Conservation (phyloP, 2,797 vertebrate genomes). For the Scarus forsteni region DNA sequence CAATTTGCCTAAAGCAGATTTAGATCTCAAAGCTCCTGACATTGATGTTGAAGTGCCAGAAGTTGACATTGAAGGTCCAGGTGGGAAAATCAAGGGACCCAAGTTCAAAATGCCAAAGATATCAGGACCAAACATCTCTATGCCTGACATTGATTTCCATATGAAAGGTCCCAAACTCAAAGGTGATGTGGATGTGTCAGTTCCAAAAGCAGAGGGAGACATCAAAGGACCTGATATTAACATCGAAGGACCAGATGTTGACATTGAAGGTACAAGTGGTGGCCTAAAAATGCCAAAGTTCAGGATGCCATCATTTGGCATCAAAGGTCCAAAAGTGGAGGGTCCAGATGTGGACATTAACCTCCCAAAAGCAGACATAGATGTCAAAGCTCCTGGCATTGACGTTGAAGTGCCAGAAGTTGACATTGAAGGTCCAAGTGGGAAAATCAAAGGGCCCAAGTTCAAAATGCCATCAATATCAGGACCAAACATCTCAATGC, state of each 20-base stretch:
- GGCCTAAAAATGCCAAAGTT: not conserved
- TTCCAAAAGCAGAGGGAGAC: not conserved
- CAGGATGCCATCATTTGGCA: not conserved
- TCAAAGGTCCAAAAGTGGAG: not conserved
- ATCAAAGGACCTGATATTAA: not conserved
- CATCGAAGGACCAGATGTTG: not conserved
- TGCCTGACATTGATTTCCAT: not conserved
- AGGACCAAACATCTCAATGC: not conserved
- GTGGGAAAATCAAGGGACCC: too few species aligned
- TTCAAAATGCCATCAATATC: not conserved
- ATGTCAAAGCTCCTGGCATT: constrained; percentile 46
- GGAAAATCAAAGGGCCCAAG: not conserved
- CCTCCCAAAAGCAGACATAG: not conserved
- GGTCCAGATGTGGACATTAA: too few species aligned
- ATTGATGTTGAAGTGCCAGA: too few species aligned
- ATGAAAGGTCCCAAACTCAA: not conserved
- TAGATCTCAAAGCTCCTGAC: too few species aligned
- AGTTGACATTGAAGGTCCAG: too few species aligned
- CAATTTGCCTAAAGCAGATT: too few species aligned
- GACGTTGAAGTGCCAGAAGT: constrained; percentile 16
- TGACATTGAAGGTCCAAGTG: constrained; percentile 31
- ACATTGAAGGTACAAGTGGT: not conserved
- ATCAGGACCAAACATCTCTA: not conserved
- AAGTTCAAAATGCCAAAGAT: not conserved
- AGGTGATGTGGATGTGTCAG: constrained; percentile 24